These are phyloP conservation scores for Anneissia japonica DNA, from an alignment of 35 echinoderm and acorn worm genomes.

Conservation along the genomic window DNA sequence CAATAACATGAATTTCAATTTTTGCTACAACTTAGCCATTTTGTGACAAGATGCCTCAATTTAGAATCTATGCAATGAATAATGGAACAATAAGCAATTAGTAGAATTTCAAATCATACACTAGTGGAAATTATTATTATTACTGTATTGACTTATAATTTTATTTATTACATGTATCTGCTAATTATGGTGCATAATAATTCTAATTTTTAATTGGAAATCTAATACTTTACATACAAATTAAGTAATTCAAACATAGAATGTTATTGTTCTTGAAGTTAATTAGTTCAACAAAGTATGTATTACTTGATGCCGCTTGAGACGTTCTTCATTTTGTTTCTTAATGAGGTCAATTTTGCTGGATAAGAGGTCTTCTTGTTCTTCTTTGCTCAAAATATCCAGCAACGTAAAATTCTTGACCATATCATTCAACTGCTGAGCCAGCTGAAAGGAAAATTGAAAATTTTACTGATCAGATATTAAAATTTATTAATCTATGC, in stretches of 20 bases:
- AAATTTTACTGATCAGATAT: not conserved
- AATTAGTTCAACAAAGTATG: no score
- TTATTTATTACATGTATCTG: no score
- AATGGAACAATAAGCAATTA: no score
- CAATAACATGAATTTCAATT: no score
- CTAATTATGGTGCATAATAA: not conserved
- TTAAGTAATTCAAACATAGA: not conserved
- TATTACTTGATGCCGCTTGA: conserved; percentile 49
- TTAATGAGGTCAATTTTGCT: conserved; percentile 57
- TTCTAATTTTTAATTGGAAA: not conserved
- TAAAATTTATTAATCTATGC: no score
- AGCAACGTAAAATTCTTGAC: conserved; percentile 70
- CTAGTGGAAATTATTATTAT: no score
- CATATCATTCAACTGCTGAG: conserved; percentile 58
- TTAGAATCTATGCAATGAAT: no score
- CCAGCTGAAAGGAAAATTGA: conserved; percentile 21
- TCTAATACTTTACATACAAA: not conserved
- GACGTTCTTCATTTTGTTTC: conserved; percentile 52
- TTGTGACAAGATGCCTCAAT: no score
- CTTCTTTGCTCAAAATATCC: conserved; percentile 73
- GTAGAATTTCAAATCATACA: no score
- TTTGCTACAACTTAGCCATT: no score
- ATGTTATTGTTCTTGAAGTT: not conserved
- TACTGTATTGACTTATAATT: no score
- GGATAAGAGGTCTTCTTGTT: conserved; percentile 49